Conservation (phyloP, 2,888 invertebrate species). For the Philonicus albiceps region DNA sequence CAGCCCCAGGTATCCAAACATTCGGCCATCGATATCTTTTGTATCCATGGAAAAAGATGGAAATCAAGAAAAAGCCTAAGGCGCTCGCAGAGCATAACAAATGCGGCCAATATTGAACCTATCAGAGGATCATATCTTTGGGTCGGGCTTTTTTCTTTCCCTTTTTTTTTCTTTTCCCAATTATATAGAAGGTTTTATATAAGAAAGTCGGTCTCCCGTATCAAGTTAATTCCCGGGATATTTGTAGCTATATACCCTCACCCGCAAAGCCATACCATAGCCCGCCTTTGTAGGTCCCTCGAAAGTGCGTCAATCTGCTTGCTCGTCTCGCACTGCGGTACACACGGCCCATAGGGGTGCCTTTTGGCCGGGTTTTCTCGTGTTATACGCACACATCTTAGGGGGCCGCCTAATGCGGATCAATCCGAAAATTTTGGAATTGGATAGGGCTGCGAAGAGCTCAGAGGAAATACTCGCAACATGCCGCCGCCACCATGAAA, state of each 20-base stretch:
- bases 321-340: background rate
- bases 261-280: background rate
- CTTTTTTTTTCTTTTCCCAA: background rate
- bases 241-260: background rate
- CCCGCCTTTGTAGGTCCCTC: background rate
- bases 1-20: constrained; percentile 16
- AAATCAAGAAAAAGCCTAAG: constrained; percentile 23
- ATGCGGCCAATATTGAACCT: constrained; percentile 44
- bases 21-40: constrained; percentile 8
- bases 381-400: constrained; percentile 11
- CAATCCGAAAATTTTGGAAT: constrained; percentile 16
- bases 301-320: background rate
- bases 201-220: background rate
- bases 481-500: constrained; percentile 45
- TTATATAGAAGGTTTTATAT: background rate
- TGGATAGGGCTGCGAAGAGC: background rate
- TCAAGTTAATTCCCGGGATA: constrained; percentile 1
- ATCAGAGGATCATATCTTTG: constrained; percentile 34
- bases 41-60: constrained; percentile 9
- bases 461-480: constrained; percentile 35
- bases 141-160: background rate
- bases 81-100: constrained; percentile 39
- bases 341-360: constrained; percentile 20
- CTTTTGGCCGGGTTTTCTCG: background rate
- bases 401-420: background rate